Conservation (phyloP, 2,797 vertebrate genomes). For the Chelon auratus region DNA sequence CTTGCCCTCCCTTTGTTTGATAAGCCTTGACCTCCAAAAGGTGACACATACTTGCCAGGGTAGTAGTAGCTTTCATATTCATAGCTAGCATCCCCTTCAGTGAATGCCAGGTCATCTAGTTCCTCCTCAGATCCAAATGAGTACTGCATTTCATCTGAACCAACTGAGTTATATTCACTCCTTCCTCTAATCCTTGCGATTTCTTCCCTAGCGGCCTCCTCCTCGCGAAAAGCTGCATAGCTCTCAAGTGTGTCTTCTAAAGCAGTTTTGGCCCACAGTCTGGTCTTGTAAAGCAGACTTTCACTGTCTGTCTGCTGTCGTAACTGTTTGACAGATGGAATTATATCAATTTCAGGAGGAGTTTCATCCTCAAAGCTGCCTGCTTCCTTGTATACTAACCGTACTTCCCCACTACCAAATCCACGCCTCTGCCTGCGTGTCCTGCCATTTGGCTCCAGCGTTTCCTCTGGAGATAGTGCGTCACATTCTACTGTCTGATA, state of each 20-base stretch:
- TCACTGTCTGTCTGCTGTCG: conserved; percentile 81
- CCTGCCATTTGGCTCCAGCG: conserved; percentile 78
- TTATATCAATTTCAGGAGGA: conserved; percentile 84
- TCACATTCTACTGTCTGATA: conserved; percentile 82
- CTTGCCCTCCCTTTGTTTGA: conserved; percentile 44
- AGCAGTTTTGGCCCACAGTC: conserved; percentile 82
- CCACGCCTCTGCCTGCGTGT: conserved; percentile 31
- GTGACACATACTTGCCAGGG: conserved; percentile 52
- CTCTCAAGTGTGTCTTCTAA: conserved; percentile 81
- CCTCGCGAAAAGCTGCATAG: conserved; percentile 82
- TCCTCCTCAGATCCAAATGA: conserved; percentile 91
- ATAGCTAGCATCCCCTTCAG: conserved; percentile 73
- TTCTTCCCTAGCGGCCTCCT: conserved; percentile 77
- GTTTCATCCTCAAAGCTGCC: conserved; percentile 82
- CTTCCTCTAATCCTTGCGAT: conserved; percentile 64
- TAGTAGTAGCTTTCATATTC: conserved; percentile 80
- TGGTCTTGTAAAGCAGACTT: conserved; percentile 90
- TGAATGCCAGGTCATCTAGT: conserved; percentile 83
- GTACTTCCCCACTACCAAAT: conserved; percentile 68
- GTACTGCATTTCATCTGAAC: conserved; percentile 89
- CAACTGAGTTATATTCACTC: conserved; percentile 87
- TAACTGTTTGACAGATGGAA: conserved; percentile 77
- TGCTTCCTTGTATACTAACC: conserved; percentile 80
- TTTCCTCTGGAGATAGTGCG: conserved; percentile 75
- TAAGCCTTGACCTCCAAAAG: conserved; percentile 50